Evolutionary conservation across 2,888 invertebrate genomes (phyloP), one percentile per base, ranked within the genome.

Genomic region (Herminia tarsipennalis): DNA sequence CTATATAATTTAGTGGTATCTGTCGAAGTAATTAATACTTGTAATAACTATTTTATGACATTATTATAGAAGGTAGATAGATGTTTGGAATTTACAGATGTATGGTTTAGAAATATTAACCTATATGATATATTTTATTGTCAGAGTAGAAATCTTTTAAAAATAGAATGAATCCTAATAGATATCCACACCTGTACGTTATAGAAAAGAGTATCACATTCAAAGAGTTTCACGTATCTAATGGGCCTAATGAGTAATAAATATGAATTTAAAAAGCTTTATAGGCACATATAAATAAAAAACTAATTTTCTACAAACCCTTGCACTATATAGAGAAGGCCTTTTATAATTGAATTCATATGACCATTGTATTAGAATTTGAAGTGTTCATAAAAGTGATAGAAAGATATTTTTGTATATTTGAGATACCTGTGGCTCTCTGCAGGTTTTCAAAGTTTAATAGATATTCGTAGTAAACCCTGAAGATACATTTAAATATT

Each of bases 381-480:
- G 69, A 89, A 83, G 89, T 91, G 90, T 91, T 91, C 90, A 89
- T 81, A 56, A 82, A 84, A 81, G 88, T 89, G 88, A 88, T 90
- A 89, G 78, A 86, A 73, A 80, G 76, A 85, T 90, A 89, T 90
- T 90, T 90, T 90, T 89, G 76, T 89, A 88, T 83, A 77, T 79
- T 81, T 80, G 79, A 78, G 77, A 78, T 62, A 70, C 74, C 76
- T 75, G 78, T 76, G 75, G 67, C 62, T 63, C 65, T 66, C 56
- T 68, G 67, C 76, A 68, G 74, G 74, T 64, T 66, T 75, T 76
- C 78, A 79, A 78, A 78, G 71, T 77, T 71, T 80, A 78, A 73
- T 72, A 68, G 68, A 62, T 69, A 67, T 60, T 64, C 40, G 46
- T 74, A 61, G 71, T 65, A 58, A 58, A 63, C 56, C 73, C 73